Conservation (phyloP, 2,888 invertebrate genomes). For the Crematogaster levior region DNA sequence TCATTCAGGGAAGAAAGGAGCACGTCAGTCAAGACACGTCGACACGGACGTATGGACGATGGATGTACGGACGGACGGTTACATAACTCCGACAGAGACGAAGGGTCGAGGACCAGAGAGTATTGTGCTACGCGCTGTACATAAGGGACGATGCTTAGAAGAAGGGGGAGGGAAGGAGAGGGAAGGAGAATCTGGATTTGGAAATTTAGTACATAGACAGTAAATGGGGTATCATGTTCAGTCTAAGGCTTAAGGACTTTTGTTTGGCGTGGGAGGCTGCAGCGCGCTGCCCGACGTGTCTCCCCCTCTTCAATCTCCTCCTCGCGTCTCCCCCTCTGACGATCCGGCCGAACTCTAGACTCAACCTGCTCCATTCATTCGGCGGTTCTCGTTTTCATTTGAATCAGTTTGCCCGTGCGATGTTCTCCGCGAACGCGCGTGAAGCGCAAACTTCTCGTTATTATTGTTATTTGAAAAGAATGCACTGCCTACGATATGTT, state of each 20-base stretch:
- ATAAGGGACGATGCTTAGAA: constrained; percentile 54
- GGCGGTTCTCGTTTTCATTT: constrained; percentile 53
- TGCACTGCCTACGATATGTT: neutral
- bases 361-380: constrained; percentile 46
- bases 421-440: neutral
- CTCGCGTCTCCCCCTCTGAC: neutral
- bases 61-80: constrained; percentile 80
- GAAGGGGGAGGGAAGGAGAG: neutral
- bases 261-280: constrained; percentile 85
- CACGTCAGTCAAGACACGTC: constrained; percentile 73
- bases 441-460: neutral
- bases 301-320: constrained; percentile 35
- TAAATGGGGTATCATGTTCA: constrained; percentile 86
- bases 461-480: neutral
- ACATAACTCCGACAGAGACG: constrained; percentile 79
- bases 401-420: constrained; percentile 16
- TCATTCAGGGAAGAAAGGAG: constrained; percentile 74
- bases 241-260: constrained; percentile 85
- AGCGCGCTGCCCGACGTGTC: constrained; percentile 66
- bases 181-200: constrained; percentile 71
- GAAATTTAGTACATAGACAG: constrained; percentile 84
- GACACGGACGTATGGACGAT: constrained; percentile 48
- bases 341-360: constrained; percentile 29
- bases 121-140: constrained; percentile 75
- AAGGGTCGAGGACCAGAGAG: constrained; percentile 50